Conservation (phyloP, 2,888 invertebrate genomes). For the Stomorhina lunata region DNA sequence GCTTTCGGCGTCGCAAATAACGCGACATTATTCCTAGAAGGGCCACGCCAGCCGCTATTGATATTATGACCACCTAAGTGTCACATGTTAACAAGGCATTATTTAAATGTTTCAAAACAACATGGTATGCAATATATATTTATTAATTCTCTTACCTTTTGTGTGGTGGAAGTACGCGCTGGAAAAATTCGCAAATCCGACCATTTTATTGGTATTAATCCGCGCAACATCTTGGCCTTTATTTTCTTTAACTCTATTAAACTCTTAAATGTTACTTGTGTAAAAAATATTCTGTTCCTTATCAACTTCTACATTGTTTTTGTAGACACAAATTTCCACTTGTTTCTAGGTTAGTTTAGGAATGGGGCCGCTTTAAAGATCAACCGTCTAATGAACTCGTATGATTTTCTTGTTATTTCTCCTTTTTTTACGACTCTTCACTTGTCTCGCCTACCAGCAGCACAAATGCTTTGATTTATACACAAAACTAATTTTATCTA, state of each 20-base stretch:
- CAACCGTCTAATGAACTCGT: constrained; percentile 6
- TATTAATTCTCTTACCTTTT: constrained; percentile 74
- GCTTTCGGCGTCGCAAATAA: constrained; percentile 87
- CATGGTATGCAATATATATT: neutral
- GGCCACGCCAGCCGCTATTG: constrained; percentile 84
- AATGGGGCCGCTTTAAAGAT: neutral
- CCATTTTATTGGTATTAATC: constrained; percentile 73
- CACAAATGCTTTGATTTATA: neutral
- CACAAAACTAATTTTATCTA: constrained; percentile 7
- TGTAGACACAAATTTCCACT: neutral
- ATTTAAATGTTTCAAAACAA: neutral
- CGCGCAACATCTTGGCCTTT: constrained; percentile 66
- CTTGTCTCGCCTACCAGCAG: neutral
- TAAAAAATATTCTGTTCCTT: neutral
- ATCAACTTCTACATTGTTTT: constrained; percentile 33
- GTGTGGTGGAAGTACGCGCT: constrained; percentile 77
- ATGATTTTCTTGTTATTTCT: neutral
- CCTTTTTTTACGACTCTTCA: neutral
- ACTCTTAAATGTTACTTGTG: neutral
- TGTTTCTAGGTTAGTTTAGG: constrained; percentile 42
- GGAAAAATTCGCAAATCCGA: constrained; percentile 74
- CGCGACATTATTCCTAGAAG: constrained; percentile 91
- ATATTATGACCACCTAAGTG: constrained; percentile 80
- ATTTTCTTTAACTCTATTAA: neutral
- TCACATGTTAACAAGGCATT: neutral